Evolutionary conservation across 2,888 invertebrate species (phyloP).

Genomic region (Aleiodes alternator): DNA sequence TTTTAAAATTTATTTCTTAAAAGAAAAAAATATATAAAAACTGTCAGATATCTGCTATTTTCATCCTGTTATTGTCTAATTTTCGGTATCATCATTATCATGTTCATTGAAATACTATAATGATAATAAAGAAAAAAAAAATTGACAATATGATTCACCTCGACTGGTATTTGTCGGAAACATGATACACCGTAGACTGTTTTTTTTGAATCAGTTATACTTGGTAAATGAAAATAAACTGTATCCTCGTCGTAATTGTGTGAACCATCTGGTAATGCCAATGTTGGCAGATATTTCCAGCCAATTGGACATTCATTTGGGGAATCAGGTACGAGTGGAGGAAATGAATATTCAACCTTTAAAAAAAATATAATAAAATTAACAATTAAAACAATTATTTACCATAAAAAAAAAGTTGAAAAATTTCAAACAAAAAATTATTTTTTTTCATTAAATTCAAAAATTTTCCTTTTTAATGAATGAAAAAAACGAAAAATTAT

Average conservation of each 20-base stretch:
- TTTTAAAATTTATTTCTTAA: too few relatives aligned
- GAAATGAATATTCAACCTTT: conserved; percentile 94
- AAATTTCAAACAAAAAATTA: neutral
- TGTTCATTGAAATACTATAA: neutral
- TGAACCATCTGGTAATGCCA: conserved; percentile 98
- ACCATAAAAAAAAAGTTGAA: conserved; percentile 1
- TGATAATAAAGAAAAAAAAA: neutral
- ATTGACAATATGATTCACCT: conserved; percentile 77
- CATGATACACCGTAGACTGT: conserved; percentile 98
- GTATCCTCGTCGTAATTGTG: conserved; percentile 97
- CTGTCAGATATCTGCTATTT: too few relatives aligned
- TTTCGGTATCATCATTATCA: too few relatives aligned
- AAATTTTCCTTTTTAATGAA: too few relatives aligned
- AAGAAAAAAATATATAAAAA: too few relatives aligned
- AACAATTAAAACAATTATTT: conserved; percentile 3
- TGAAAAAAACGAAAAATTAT: too few relatives aligned
- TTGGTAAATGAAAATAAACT: conserved; percentile 96
- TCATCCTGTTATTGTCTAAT: too few relatives aligned
- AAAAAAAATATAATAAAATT: neutral
- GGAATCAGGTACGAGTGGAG: conserved; percentile 86
- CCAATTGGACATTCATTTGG: conserved; percentile 91
- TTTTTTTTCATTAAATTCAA: too few relatives aligned
- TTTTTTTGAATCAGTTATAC: conserved; percentile 86
- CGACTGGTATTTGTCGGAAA: conserved; percentile 97
- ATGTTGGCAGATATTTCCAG: conserved; percentile 97